Conservation (phyloP, 2,888 invertebrate species). For the Hypomecis atomaria region DNA sequence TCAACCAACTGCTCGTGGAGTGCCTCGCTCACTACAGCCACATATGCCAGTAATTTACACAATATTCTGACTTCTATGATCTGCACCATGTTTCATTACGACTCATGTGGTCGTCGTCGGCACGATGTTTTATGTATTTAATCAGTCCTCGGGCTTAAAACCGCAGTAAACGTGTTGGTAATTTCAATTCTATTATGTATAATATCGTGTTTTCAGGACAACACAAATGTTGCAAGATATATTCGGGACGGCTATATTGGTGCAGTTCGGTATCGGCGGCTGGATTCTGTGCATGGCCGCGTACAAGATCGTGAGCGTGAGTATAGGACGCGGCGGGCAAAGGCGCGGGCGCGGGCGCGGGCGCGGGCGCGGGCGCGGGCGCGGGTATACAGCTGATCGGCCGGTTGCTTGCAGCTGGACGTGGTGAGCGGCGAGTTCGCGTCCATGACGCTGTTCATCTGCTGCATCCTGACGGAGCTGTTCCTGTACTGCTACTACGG, state of each 20-base stretch:
- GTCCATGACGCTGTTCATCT: slow-evolving; percentile 80
- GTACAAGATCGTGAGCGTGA: slow-evolving; percentile 72
- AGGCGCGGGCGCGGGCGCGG: neutral
- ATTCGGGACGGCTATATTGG: slow-evolving; percentile 67
- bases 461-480: slow-evolving; percentile 82
- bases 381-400: neutral
- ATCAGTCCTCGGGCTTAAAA: too few species aligned
- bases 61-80: too few species aligned
- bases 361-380: neutral
- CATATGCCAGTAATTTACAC: slow-evolving; percentile 56
- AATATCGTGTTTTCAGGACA: slow-evolving; percentile 55
- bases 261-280: slow-evolving; percentile 75
- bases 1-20: slow-evolving; percentile 54
- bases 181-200: too few species aligned
- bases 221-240: slow-evolving; percentile 61
- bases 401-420: slow-evolving; percentile 55
- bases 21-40: slow-evolving; percentile 62
- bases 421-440: slow-evolving; percentile 74
- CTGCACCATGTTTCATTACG: too few species aligned
- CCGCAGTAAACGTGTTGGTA: neutral
- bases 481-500: slow-evolving; percentile 85
- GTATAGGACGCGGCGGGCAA: slow-evolving; percentile 40
- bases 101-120: too few species aligned
- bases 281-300: slow-evolving; percentile 80
- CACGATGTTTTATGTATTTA: too few species aligned